Evolutionary conservation across 2,888 invertebrate species (phyloP), one percentile per base, ranked within the genome.

Genomic region (Clistopyga incitator): DNA sequence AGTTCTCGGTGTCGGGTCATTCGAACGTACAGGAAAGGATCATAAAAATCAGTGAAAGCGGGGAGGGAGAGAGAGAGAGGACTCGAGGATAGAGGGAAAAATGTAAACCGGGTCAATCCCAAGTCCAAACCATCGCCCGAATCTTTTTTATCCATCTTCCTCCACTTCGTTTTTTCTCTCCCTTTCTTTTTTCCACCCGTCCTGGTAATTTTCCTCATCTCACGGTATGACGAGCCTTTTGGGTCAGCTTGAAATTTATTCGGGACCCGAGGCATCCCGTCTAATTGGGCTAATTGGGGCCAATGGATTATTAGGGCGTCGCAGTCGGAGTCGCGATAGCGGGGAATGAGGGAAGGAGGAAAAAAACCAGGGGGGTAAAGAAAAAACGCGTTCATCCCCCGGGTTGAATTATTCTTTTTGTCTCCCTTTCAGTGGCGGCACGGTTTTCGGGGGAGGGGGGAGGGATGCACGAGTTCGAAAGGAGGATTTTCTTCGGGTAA

Each of bases 271-370:
- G 79, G 38, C 72, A 72, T 80, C 77, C 72, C 42, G 76, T 52
- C 77, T 83, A 80, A 80, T 77, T 80, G 83, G 83, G 61, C 76
- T 77, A 83, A 83, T 83, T 83, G 77, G 72, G 83, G 76, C 79
- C 79, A 79, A 76, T 79, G 83, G 79, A 72, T 83, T 82, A 65
- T 78, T 76, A 79, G 50, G 18, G 50, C 64, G 54, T n/a, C 71
- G 47, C 47, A 45, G 29, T 50, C 50, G 54, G 23, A 15, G 11
- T 20, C 10, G 70, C 15, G 52, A 68, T 25, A 50, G 15, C 20
- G 8, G 29, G n/a, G 23, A 6, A 68, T 34, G 11, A 23, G 38
- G 8, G 23, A 3, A 6, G 13, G 52, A 42, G 6, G 42, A 23
- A 70, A 29, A 52, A 47, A 38, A 8, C 3, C 4, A 13, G 23